These are phyloP conservation scores for Gyrodactylus bullatarudis DNA, from an alignment of 1,140 invertebrate species.

Conservation along the genomic window DNA sequence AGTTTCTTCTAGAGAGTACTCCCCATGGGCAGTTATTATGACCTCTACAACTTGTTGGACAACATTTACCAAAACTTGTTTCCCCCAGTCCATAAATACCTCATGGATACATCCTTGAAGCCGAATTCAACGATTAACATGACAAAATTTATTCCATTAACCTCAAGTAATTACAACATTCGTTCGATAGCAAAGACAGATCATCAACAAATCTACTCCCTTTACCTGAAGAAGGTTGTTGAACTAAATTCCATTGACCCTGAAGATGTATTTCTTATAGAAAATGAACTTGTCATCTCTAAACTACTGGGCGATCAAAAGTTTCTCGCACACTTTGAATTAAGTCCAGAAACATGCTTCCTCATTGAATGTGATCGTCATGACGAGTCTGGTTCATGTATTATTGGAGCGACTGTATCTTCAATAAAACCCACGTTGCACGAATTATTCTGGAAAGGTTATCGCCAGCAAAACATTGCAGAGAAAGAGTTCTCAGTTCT, in stretches of 20 bases:
- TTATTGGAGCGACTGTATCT: not conserved
- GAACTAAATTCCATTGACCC: not conserved
- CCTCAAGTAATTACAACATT: not conserved
- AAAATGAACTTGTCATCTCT: not conserved
- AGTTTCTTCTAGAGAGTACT: not conserved
- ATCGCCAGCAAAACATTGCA: not conserved
- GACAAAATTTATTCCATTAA: not conserved
- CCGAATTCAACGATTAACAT: too few relatives aligned
- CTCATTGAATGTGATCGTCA: too few relatives aligned
- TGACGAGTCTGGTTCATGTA: not conserved
- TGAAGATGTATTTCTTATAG: not conserved
- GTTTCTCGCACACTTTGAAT: not conserved
- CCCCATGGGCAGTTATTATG: not conserved
- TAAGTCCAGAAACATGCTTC: not conserved
- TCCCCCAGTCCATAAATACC: not conserved
- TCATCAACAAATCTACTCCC: not conserved
- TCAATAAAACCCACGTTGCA: not conserved
- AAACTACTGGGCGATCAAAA: not conserved
- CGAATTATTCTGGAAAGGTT: not conserved
- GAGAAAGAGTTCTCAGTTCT: not conserved
- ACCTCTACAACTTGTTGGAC: not conserved
- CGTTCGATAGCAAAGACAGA: not conserved
- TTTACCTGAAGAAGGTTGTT: not conserved
- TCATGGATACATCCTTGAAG: not conserved
- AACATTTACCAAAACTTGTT: not conserved